Evolutionary conservation across 2,797 vertebrate species (phyloP).

Genomic region (Phalloptychus januarius): DNA sequence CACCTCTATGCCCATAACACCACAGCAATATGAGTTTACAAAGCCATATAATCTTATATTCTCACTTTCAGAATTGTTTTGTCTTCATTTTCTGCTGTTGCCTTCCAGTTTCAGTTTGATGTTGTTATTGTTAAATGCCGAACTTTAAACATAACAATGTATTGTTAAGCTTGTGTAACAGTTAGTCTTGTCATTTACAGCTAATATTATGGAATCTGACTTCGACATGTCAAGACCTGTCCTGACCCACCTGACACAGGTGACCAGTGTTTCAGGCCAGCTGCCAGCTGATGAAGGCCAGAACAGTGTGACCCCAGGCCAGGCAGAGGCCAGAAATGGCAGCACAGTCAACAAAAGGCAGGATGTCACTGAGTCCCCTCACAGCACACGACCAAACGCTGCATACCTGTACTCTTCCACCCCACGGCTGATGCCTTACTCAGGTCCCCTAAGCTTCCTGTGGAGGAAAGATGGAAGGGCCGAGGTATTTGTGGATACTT

Average conservation of each 20-base stretch:
- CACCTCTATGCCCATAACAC: not conserved
- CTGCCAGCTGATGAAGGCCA: slow-evolving; percentile 48
- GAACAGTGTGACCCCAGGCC: slow-evolving; percentile 29
- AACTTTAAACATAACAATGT: not conserved
- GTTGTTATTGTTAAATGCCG: not conserved
- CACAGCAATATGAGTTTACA: not conserved
- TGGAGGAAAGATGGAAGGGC: slow-evolving; percentile 73
- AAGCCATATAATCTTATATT: not conserved
- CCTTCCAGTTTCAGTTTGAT: not conserved
- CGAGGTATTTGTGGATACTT: slow-evolving; percentile 75
- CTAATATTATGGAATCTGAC: slow-evolving; percentile 59
- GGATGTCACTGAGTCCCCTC: slow-evolving; percentile 13
- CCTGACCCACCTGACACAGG: slow-evolving; percentile 75
- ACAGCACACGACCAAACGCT: slow-evolving; percentile 13
- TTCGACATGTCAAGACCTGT: slow-evolving; percentile 61
- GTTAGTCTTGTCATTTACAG: slow-evolving; percentile 48
- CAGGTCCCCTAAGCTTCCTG: slow-evolving; percentile 57
- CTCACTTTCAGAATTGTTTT: not conserved
- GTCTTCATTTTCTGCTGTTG: not conserved
- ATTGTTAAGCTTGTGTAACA: not conserved
- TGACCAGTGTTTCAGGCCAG: slow-evolving; percentile 72
- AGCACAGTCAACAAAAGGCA: slow-evolving; percentile 36
- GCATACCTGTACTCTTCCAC: slow-evolving; percentile 70
- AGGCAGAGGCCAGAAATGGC: slow-evolving; percentile 52
- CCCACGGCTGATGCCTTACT: slow-evolving; percentile 31